Base-by-base conservation (phyloP, 2,888 invertebrate genomes). In the Sphinx pinastri region DNA sequence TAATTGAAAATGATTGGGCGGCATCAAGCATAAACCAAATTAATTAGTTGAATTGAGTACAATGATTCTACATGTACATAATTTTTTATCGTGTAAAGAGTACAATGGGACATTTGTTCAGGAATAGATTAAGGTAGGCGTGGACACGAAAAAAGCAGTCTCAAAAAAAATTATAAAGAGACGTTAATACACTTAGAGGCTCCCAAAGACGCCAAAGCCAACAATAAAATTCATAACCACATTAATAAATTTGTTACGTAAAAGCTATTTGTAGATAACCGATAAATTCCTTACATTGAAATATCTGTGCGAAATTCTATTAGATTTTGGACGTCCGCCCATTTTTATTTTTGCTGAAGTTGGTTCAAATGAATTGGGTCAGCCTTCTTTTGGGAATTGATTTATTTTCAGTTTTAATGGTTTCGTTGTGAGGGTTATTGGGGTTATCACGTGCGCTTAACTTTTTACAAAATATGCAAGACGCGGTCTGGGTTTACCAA, bases 281-380 rank as follows among this genome's bases (percentile, higher is more conserved):
- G 63, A 63, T 63, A 63, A 63, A 63, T 63, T 63, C 47, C 16
- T 49, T 45, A 49, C 19, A 47, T 47, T 63, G 63, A 63, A 49
- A 49, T 63, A 63, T 63, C 49, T 63, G 63, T 13, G 13, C 49
- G 63, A 47, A 63, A 63, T 63, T 63, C 63, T 63, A 49, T 63
- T 63, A 63, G 19, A 63, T 63, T 49, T 63, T 63, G 63, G 63
- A 63, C 49, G 63, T 63, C 47, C 63, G 63, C 63, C 60, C 63
- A 63, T 63, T 63, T 59, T 63, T 63, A 60, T 63, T 63, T 63
- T 63, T 19, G 49, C 7, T 47, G 19, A 49, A 49, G 49, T 63
- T 63, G 13, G 49, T 47, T 13, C 49, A 63, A 63, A 63, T 63
- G 49, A 63, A 63, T 63, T 49, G 49, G 7, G 13, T 63, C 49